Percentiles rank a stretch among this genome's conserved stretches.
These are phyloP conservation scores for Pentamera pediparva DNA, from an alignment of 53 echinoderm and acorn worm species.

Conservation along the genomic window DNA sequence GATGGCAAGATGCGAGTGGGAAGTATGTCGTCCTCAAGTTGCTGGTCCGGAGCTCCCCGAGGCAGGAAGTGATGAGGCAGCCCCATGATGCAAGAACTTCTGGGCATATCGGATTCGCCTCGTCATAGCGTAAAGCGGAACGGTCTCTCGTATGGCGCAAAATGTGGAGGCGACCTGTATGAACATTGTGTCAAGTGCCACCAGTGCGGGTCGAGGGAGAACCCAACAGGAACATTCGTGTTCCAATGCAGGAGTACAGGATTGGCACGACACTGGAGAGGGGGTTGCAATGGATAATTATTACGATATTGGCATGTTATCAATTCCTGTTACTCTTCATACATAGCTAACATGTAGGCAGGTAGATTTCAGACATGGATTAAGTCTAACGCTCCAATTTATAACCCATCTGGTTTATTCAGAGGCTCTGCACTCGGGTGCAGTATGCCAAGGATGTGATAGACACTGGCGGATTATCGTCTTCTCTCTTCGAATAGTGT, in stretches of 20 bases:
- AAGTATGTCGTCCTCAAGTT: no score
- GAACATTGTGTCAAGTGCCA: neutral
- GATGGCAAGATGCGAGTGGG: no score
- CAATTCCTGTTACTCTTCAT: no score
- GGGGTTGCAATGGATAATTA: slow-evolving; percentile 33
- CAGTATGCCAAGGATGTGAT: no score
- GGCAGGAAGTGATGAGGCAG: neutral
- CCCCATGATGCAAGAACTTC: neutral
- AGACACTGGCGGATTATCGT: no score
- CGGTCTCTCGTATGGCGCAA: neutral
- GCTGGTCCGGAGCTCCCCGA: neutral
- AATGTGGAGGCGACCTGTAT: neutral
- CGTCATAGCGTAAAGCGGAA: neutral
- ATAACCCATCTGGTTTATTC: no score
- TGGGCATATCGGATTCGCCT: neutral
- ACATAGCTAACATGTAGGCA: no score
- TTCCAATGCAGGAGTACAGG: slow-evolving; percentile 13
- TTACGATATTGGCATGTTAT: no score
- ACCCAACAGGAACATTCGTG: neutral
- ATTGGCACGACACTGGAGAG: slow-evolving; percentile 16
- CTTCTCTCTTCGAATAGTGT: no score
- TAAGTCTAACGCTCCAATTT: no score
- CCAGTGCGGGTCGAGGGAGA: neutral
- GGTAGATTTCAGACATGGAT: no score
- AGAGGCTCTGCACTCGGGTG: no score